Percentiles rank a stretch among this genome's conserved stretches.
These are phyloP conservation scores for Colletes gigas DNA, from an alignment of 1,140 invertebrate genomes.

Conservation along the genomic window DNA sequence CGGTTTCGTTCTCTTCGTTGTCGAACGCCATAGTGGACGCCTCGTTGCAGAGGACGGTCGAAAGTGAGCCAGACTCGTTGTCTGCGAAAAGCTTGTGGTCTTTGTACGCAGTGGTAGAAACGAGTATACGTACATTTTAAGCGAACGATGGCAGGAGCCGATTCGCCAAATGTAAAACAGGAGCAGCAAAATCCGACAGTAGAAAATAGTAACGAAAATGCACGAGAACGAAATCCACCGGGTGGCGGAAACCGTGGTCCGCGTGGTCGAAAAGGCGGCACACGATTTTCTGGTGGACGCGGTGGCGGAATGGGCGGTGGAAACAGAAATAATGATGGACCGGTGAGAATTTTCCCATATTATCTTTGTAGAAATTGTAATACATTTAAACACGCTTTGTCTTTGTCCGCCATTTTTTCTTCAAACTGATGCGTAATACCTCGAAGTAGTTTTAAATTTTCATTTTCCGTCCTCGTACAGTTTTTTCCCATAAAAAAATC, in stretches of 20 bases:
- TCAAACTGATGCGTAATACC: constrained; percentile 11
- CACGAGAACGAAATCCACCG: constrained; percentile 56
- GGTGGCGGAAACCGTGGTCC: constrained; percentile 61
- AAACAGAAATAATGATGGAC: constrained; percentile 60
- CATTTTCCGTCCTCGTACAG: not conserved
- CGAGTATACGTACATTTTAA: not conserved
- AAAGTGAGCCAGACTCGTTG: not conserved
- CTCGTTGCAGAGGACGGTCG: not conserved
- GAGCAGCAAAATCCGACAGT: constrained; percentile 64
- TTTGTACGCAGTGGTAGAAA: not conserved
- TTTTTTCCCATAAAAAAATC: not conserved
- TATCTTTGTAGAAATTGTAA: not conserved
- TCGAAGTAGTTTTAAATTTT: not conserved
- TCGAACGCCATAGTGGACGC: constrained; percentile 45
- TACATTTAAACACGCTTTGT: not conserved
- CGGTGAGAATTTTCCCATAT: constrained; percentile 46
- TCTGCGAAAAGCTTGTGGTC: not conserved
- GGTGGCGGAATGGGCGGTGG: constrained; percentile 64
- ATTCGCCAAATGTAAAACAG: constrained; percentile 67
- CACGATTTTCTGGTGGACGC: constrained; percentile 71
- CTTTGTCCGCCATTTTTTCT: constrained; percentile 24
- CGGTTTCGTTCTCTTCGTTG: constrained; percentile 59
- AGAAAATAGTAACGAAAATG: constrained; percentile 71
- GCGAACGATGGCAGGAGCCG: constrained; percentile 66
- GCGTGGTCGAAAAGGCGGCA: constrained; percentile 72